Base-by-base conservation (phyloP, 2,113 vertebrate genomes). In the Castor canadensis region DNA sequence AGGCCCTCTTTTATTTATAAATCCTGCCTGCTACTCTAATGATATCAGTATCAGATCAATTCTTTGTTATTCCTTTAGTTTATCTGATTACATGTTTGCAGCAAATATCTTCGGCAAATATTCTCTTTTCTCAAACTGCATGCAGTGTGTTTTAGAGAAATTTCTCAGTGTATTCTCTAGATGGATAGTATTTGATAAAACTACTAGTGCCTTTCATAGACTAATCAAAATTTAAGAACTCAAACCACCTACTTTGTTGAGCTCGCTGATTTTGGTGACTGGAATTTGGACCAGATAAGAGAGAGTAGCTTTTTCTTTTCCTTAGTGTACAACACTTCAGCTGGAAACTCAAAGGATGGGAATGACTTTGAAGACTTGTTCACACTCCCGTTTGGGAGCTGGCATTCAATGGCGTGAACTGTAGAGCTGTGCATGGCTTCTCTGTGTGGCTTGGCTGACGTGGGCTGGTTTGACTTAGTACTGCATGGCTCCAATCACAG, bases 141-240 rank as follows among this genome's bases (percentile, higher is more conserved):
- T 35, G 19, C 15, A 35, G 1, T 47, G 9, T n/a, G 77, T 12
- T 45, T 93, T 73, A 47, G 16, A 84, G 52, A 79, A 56, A 32
- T 54, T 77, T 80, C 38, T 75, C 26, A 58, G 20, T 83, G 12
- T 54, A 60, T 58, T 91, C n/a, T 49, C 62, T 45, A 79, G 17
- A 60, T 32, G 35, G 26, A 93, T 20, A 54, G 32, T 22, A 87
- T 88, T 95, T 93, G 11, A 32, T 83, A 87, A 73, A 69, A 45
- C 13, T 64, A 26, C 3, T 56, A 45, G 71, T 54, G 19, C 10
- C 40, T 79, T n/a, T 40, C 82, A 87, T 49, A 64, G 88, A 71
- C 91, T 80, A 45, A 75, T 69, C 52, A 90, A 67, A 69, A 83
- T 83, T 24, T 80, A 89, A 62, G 20, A 91, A 12, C 28, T 83